Evolutionary conservation across 1,140 invertebrate genomes (phyloP).

Genomic region (Dysdera silvatica): DNA sequence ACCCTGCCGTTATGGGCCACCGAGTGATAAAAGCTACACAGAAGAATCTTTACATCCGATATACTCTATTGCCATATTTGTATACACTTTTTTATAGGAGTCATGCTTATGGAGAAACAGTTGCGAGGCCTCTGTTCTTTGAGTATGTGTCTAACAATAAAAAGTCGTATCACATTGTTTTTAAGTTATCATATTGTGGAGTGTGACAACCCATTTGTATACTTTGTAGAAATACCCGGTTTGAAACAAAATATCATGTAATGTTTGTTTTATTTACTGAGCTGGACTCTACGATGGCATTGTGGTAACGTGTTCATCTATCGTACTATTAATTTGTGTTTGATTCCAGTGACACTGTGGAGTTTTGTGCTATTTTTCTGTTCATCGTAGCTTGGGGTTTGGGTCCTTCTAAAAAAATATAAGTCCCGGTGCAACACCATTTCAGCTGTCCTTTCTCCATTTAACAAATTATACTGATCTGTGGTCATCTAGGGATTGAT

Average conservation of each 20-base stretch:
- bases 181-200: background rate
- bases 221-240: background rate
- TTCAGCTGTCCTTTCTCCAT: no score
- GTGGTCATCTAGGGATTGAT: no score
- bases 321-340: no score
- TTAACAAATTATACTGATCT: no score
- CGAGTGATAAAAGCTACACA: slow-evolving; percentile 32
- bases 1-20: slow-evolving; percentile 50
- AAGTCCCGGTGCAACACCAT: no score
- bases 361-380: no score
- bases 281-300: no score
- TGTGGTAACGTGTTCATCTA: no score
- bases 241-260: background rate
- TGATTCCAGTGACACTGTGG: no score
- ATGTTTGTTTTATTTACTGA: background rate
- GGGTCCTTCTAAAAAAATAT: no score
- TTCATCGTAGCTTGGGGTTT: no score
- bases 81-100: slow-evolving; percentile 48
- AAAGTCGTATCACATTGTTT: background rate
- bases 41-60: slow-evolving; percentile 43
- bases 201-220: background rate
- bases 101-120: slow-evolving; percentile 37
- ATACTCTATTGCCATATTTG: slow-evolving; percentile 48
- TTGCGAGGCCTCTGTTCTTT: slow-evolving; percentile 59
- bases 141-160: slow-evolving; percentile 56